phyloP scores from a whole-genome alignment of 2,113 vertebrate species.

The Solea solea region DNA sequence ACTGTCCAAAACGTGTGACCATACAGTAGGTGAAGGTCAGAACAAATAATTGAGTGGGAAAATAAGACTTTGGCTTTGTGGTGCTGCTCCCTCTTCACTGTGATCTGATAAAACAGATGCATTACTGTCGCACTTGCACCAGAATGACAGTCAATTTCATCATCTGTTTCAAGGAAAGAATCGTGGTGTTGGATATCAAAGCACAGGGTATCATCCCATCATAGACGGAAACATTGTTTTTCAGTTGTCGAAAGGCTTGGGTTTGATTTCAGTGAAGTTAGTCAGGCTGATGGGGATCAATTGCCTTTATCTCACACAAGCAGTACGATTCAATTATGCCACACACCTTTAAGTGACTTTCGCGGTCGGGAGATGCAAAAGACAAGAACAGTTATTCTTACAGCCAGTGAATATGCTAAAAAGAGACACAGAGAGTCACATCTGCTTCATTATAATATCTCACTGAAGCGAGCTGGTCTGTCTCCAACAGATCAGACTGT shows the following conservation, averaged over 20 bases:
- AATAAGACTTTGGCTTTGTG: slow-evolving; percentile 35
- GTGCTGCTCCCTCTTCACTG: slow-evolving; percentile 12
- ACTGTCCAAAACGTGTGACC: slow-evolving; percentile 40
- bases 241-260: slow-evolving; percentile 25
- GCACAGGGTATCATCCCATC: slow-evolving; percentile 29
- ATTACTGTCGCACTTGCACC: slow-evolving; percentile 39
- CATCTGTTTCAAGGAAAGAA: slow-evolving; percentile 56
- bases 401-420: background rate
- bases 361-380: background rate
- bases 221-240: slow-evolving; percentile 33
- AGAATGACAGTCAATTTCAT: slow-evolving; percentile 55
- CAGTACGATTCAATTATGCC: slow-evolving; percentile 15
- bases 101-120: slow-evolving; percentile 18
- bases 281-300: background rate
- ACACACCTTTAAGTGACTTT: slow-evolving; percentile 12
- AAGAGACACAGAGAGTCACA: background rate
- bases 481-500: background rate
- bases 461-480: background rate
- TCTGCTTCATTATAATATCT: background rate
- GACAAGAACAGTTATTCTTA: background rate
- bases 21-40: slow-evolving; percentile 42
- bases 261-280: slow-evolving; percentile 39
- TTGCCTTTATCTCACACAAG: slow-evolving; percentile 29
- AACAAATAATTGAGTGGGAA: slow-evolving; percentile 51
- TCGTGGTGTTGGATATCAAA: slow-evolving; percentile 50